phyloP scores from a whole-genome alignment of 2,888 invertebrate genomes.

The Tachina lurida region DNA sequence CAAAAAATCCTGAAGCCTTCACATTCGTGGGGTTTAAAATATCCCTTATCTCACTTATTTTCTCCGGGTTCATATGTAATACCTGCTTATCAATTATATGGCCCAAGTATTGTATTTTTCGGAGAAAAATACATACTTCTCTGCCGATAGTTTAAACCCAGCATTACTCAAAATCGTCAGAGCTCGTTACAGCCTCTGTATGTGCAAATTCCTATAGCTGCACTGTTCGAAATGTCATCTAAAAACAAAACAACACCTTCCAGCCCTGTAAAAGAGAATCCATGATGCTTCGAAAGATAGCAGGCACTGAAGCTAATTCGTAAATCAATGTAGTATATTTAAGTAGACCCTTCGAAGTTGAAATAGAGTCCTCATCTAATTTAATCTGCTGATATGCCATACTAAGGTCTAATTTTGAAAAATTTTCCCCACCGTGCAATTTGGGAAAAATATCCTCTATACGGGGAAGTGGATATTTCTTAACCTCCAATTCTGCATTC shows the following conservation, averaged over 20 bases:
- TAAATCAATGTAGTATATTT: constrained; percentile 73
- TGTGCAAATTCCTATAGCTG: constrained; percentile 72
- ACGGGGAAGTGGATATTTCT: constrained; percentile 74
- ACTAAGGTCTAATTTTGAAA: constrained; percentile 43
- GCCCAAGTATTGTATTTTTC: constrained; percentile 75
- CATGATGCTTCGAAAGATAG: constrained; percentile 77
- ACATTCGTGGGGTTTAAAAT: constrained; percentile 38
- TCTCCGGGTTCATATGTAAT: constrained; percentile 74
- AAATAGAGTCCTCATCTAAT: constrained; percentile 75
- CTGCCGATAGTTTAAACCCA: constrained; percentile 74
- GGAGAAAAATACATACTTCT: constrained; percentile 57
- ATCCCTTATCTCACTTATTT: constrained; percentile 59
- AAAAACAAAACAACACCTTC: constrained; percentile 60
- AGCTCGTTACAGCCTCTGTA: constrained; percentile 73
- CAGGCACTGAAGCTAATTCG: constrained; percentile 78
- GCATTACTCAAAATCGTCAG: constrained; percentile 66
- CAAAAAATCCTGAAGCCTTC: too few relatives aligned
- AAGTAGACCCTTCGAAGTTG: constrained; percentile 71
- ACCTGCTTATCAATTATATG: constrained; percentile 76
- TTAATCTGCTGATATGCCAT: constrained; percentile 73
- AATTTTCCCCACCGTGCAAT: constrained; percentile 53
- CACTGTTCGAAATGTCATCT: too few relatives aligned
- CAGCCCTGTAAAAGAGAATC: constrained; percentile 75
- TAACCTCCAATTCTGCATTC: constrained; percentile 73
- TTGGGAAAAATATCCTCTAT: constrained; percentile 74